Evolutionary conservation across 2,888 invertebrate species (phyloP).

Genomic region (Drosophila histrio): DNA sequence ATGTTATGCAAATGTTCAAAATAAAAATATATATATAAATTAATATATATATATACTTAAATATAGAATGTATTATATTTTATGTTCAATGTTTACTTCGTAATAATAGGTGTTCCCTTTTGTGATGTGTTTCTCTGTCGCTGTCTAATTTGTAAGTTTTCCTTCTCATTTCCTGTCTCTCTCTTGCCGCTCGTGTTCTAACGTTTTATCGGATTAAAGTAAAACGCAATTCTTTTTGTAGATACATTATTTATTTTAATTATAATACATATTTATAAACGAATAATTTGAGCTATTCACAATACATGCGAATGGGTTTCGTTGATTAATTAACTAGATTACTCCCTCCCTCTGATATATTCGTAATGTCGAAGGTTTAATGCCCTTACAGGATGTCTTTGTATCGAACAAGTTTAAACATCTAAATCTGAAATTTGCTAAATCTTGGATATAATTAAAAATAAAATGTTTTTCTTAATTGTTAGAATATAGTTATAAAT

Average conservation of each 20-base stretch:
- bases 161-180: neutral
- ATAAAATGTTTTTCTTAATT: no score
- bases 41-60: conserved; percentile 21
- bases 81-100: neutral
- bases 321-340: no score
- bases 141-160: neutral
- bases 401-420: no score
- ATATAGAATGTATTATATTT: conserved; percentile 10
- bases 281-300: no score
- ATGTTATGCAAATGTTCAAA: conserved; percentile 44
- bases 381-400: no score
- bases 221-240: neutral
- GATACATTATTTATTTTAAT: neutral
- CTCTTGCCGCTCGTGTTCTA: neutral
- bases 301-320: no score
- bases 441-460: no score
- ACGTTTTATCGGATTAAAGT: neutral
- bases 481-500: no score
- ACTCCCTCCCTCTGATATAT: neutral
- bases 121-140: neutral
- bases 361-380: no score
- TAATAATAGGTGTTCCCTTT: no score
- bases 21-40: conserved; percentile 34
- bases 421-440: no score
- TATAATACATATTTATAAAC: neutral